Evolutionary conservation across 2,113 vertebrate species (phyloP).

Genomic region (Pogonocichla stellata): DNA sequence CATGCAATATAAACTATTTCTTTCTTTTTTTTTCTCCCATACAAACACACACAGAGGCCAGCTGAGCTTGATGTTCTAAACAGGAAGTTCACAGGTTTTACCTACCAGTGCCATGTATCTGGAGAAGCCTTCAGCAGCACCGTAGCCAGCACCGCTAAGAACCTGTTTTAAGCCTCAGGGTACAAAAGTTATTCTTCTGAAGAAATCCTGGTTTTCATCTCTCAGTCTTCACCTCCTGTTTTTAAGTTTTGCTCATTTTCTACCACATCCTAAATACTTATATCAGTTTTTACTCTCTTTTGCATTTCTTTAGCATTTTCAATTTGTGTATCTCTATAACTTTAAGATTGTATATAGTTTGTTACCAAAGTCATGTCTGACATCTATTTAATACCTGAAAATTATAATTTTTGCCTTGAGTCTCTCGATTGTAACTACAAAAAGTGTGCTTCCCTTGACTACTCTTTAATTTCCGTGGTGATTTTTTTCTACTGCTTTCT

Average conservation of each 20-base stretch:
- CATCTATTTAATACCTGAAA: not conserved
- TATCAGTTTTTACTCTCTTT: not conserved
- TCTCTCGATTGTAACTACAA: not conserved
- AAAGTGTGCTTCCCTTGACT: not conserved
- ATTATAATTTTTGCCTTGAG: not conserved
- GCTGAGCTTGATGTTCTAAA: not conserved
- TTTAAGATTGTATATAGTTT: not conserved
- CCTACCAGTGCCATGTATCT: not conserved
- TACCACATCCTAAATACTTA: not conserved
- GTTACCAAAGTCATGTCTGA: not conserved
- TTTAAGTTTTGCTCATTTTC: not conserved
- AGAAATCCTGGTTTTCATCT: not conserved
- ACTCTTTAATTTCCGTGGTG: not conserved
- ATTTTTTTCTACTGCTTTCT: not conserved
- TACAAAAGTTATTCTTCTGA: not conserved
- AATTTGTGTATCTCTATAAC: not conserved
- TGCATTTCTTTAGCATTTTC: not conserved
- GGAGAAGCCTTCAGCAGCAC: not conserved
- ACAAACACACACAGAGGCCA: not conserved
- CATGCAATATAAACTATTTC: rapidly evolving
- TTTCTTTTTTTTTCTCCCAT: too few relatives aligned
- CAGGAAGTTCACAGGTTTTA: not conserved
- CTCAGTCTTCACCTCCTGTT: not conserved
- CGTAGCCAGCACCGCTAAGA: not conserved
- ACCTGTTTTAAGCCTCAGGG: not conserved